Evolutionary conservation across 2,888 invertebrate genomes (phyloP).

Genomic region (Microchrysa polita): DNA sequence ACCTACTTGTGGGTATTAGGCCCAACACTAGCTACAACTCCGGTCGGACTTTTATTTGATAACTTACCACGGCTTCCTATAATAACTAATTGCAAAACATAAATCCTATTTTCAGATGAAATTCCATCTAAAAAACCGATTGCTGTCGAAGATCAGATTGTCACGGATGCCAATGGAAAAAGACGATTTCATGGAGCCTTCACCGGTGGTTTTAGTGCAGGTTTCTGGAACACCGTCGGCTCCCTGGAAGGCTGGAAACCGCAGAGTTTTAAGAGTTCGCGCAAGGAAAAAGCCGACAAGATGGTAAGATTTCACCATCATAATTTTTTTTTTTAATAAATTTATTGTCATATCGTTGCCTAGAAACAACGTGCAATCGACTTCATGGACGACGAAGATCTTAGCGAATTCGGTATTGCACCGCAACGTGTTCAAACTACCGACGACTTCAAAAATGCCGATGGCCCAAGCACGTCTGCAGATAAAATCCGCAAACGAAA

Average conservation of each 20-base stretch:
- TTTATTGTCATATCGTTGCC: background rate
- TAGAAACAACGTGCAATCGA: conserved; percentile 82
- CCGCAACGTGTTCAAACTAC: conserved; percentile 85
- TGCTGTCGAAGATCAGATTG: conserved; percentile 85
- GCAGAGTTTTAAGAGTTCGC: conserved; percentile 87
- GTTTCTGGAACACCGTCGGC: conserved; percentile 96
- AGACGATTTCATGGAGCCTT: conserved; percentile 98
- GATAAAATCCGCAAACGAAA: conserved; percentile 65
- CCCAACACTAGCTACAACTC: no score
- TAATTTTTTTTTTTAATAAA: background rate
- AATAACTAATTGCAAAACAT: no score
- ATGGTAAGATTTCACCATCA: conserved; percentile 45
- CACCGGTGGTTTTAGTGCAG: conserved; percentile 97
- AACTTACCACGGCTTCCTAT: no score
- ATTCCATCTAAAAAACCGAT: conserved; percentile 83
- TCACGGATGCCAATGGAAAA: conserved; percentile 87
- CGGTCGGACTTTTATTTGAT: no score
- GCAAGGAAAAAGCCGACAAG: conserved; percentile 71
- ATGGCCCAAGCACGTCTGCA: conserved; percentile 59
- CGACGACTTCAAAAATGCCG: conserved; percentile 72
- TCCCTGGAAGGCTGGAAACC: conserved; percentile 96
- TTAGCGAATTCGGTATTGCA: conserved; percentile 94
- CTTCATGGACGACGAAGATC: conserved; percentile 98
- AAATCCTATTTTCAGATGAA: conserved; percentile 69
- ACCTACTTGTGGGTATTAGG: no score